phyloP scores from a whole-genome alignment of 2,113 vertebrate species.

The Halichoerus grypus region DNA sequence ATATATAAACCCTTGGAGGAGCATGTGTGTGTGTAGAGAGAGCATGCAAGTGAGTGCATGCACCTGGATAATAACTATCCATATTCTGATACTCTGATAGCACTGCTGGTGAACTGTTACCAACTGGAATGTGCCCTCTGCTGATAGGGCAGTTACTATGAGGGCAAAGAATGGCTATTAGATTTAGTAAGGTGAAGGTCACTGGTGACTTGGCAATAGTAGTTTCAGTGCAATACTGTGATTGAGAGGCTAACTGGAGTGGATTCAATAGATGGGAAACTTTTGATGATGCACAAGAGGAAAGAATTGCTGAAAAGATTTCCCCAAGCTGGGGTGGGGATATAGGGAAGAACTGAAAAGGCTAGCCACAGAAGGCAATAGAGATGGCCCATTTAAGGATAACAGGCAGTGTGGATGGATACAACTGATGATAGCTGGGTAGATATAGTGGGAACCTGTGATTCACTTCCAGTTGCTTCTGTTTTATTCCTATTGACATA shows the following conservation, averaged over 20 bases:
- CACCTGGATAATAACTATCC: background rate
- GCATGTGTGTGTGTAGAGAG: background rate
- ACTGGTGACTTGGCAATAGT: background rate
- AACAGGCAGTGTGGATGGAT: background rate
- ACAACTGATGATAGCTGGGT: background rate
- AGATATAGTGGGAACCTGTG: background rate
- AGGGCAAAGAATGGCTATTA: background rate
- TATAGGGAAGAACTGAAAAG: background rate
- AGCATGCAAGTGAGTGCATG: background rate
- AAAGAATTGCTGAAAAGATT: background rate
- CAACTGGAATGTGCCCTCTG: background rate
- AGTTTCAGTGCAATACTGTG: background rate
- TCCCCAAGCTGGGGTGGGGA: background rate
- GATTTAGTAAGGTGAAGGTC: background rate
- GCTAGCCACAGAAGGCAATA: background rate
- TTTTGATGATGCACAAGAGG: background rate
- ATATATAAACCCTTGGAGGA: background rate
- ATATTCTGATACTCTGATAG: background rate
- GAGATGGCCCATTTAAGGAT: background rate
- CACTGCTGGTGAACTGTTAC: background rate
- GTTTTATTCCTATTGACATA: background rate
- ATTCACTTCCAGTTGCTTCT: background rate
- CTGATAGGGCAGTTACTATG: background rate
- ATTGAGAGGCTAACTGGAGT: background rate
- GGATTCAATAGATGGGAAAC: background rate